Conservation (phyloP, 2,888 invertebrate species). For the Acleris cristana region DNA sequence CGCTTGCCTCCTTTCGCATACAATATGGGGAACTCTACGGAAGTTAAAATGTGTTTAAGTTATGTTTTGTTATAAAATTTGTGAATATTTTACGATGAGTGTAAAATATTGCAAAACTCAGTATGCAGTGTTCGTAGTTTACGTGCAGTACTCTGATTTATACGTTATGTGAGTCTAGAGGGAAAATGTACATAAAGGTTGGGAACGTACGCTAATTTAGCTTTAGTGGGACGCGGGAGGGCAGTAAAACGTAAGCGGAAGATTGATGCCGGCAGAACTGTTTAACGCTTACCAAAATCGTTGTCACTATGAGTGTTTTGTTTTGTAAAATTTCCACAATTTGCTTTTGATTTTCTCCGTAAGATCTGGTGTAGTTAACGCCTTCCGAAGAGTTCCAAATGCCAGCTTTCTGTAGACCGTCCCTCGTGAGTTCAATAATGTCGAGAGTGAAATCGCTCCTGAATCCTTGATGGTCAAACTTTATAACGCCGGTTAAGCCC, state of each 20-base stretch:
- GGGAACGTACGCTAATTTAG: conserved; percentile 64
- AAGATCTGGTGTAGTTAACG: conserved; percentile 93
- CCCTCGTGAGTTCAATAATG: conserved; percentile 94
- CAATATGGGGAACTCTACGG: conserved; percentile 96
- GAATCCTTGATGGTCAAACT: conserved; percentile 97
- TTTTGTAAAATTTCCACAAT: conserved; percentile 96
- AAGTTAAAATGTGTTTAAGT: conserved; percentile 45
- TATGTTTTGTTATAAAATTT: background rate
- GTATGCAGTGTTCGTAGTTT: background rate
- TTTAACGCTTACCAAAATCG: conserved; percentile 90
- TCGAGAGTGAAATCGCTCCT: conserved; percentile 95
- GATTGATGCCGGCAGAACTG: conserved; percentile 52
- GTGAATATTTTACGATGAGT: background rate
- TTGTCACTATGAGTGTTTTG: conserved; percentile 95
- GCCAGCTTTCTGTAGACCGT: conserved; percentile 93
- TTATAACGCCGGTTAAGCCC: conserved; percentile 96
- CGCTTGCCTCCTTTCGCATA: conserved; percentile 95
- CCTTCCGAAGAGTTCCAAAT: conserved; percentile 95
- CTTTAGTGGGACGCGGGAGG: conserved; percentile 60
- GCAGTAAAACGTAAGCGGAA: conserved; percentile 56
- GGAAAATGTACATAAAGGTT: conserved; percentile 52
- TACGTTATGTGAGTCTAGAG: conserved; percentile 53
- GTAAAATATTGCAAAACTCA: background rate
- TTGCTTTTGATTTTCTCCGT: conserved; percentile 92
- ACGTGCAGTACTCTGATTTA: conserved; percentile 46